Conservation (phyloP, 2,113 vertebrate species). For the Arvicanthis niloticus region DNA sequence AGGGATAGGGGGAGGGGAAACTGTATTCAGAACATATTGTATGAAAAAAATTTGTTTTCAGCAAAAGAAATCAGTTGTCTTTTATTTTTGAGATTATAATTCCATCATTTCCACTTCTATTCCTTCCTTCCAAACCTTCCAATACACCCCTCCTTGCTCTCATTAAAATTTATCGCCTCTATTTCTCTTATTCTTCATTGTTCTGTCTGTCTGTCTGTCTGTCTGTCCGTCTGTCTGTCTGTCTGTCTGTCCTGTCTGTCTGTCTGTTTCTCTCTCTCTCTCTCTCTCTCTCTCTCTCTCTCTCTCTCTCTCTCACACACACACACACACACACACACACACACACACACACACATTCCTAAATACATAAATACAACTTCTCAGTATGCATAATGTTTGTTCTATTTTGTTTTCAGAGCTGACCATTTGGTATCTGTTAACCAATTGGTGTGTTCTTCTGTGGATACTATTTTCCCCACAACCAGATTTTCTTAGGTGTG, state of each 20-base stretch:
- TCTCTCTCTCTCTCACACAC: too few species aligned
- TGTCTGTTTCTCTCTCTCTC: too few species aligned
- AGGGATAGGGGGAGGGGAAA: neutral
- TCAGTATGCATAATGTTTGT: neutral
- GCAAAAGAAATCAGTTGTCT: neutral
- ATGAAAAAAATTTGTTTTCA: neutral
- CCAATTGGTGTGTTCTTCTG: neutral
- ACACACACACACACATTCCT: neutral
- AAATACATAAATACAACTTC: neutral
- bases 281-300: too few species aligned
- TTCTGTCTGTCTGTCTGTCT: too few species aligned
- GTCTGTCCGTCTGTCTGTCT: too few species aligned
- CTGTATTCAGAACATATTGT: neutral
- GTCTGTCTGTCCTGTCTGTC: too few species aligned
- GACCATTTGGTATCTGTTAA: neutral
- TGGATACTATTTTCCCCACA: neutral
- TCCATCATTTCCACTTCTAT: neutral
- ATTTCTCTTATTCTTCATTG: neutral
- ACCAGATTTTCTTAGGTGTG: neutral
- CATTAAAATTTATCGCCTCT: neutral
- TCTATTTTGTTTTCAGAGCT: neutral
- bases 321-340: neutral
- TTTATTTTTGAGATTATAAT: neutral
- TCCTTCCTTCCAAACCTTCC: neutral
- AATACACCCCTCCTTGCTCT: neutral